Base-by-base conservation (phyloP, 2,797 vertebrate species). In the Liasis olivaceus region DNA sequence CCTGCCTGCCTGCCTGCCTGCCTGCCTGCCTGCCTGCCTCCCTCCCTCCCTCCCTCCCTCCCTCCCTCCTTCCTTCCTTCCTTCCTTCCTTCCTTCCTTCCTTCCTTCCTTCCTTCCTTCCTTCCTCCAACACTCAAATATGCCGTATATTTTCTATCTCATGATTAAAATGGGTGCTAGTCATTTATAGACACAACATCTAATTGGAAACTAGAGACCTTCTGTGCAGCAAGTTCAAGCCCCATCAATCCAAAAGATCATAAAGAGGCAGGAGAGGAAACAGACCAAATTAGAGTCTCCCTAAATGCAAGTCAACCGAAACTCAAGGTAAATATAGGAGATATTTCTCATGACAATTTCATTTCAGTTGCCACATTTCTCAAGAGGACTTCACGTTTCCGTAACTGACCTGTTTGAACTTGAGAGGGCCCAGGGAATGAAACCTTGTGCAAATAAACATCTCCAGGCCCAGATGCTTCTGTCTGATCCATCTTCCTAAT, bases 391-490 rank as follows among this genome's bases (percentile, higher is more conserved):
- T 42, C 14, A 89, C 31, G 4, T 24, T 56, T 54, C 28, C 66
- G 24, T 24, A 59, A 51, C 24, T 92, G 58, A 15, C 17, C 54
- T 56, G 3, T 54, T n/a, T 26, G 58, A 22, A 89, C 17, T 17
- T 11, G 31, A 77, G 31, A 4, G 17, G n/a, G 7, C 17, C 9
- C 17, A n/a, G n/a, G 66, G 42, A 12, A 4, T 5, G 51, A 51
- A 11, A 22, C 28, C 4, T 8, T 5, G 13, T 0, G 0, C 92
- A 84, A 26, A 85, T 58, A 59, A 54, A 88, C 47, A 89, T 2
- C 36, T 1, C n/a, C 91, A 69, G 31, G 66, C 20, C 0, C 0
- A 47, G 60, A 26, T 51, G 72, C 15, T 20, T 94, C 60, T 89
- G 51, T 77, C 31, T 0, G 0, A 85, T 93, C 31, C 3, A 59